A percentile compares a stretch with the other conserved stretches of the same genome.
These are phyloP conservation scores for Pristis pectinata DNA, from an alignment of 2,797 vertebrate genomes.

Conservation along the genomic window DNA sequence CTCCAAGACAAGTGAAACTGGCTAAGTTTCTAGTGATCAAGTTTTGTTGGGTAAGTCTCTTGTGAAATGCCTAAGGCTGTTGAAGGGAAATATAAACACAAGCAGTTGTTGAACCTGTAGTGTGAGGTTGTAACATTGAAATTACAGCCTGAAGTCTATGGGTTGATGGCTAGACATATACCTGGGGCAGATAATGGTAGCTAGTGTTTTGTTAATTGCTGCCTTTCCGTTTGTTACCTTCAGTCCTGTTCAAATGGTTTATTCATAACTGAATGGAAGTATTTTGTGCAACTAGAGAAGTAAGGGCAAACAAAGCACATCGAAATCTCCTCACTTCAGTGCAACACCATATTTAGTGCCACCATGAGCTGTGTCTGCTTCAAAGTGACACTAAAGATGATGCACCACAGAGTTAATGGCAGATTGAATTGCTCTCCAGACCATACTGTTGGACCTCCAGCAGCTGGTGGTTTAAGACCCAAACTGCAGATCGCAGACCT, in stretches of 20 bases:
- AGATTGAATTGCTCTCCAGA: conserved; percentile 12
- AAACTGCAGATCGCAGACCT: background rate
- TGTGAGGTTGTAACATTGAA: background rate
- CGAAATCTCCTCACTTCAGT: background rate
- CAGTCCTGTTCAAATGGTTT: background rate
- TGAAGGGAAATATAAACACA: background rate
- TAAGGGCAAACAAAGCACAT: background rate
- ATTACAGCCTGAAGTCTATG: background rate
- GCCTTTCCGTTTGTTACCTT: background rate
- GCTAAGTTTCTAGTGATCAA: background rate
- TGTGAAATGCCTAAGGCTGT: background rate
- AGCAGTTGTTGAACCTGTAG: background rate
- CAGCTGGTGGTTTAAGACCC: conserved; percentile 1
- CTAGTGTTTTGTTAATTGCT: background rate
- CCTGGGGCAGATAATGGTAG: background rate
- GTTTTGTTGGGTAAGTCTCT: background rate
- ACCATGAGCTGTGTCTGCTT: background rate
- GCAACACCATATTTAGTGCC: background rate
- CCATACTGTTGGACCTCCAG: conserved; percentile 23
- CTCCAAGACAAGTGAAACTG: conserved; percentile 10
- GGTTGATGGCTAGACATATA: background rate
- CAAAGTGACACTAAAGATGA: conserved; percentile 4
- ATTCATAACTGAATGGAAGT: background rate
- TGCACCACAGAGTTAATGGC: background rate
- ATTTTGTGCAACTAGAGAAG: background rate